These are phyloP conservation scores for Palythoa heliodiscus DNA, from an alignment of 92 coral and sea anemone genomes.

Conservation along the genomic window DNA sequence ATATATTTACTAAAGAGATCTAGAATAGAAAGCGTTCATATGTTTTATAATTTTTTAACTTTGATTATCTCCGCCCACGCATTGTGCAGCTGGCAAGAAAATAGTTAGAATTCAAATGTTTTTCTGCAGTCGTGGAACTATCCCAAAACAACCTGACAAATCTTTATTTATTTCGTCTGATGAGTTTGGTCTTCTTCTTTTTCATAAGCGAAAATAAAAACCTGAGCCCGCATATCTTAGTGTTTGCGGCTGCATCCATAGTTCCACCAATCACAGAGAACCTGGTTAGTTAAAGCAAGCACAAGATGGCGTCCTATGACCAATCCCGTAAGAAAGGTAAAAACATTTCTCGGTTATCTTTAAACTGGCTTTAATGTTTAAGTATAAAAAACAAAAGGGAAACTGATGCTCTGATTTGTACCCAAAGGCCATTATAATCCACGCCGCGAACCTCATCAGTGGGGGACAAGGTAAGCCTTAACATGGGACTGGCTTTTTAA, in stretches of 20 bases:
- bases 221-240: neutral
- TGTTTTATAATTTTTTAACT: too few species aligned
- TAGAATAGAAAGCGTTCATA: too few species aligned
- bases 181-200: too few species aligned
- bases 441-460: neutral
- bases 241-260: conserved; percentile 23
- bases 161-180: too few species aligned
- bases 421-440: conserved; percentile 21
- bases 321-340: neutral
- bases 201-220: too few species aligned
- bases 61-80: too few species aligned
- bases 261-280: conserved; percentile 19
- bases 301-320: conserved; percentile 43
- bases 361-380: neutral
- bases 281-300: neutral
- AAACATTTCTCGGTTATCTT: neutral
- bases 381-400: neutral
- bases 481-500: neutral
- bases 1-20: too few species aligned
- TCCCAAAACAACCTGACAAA: too few species aligned
- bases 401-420: neutral
- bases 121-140: too few species aligned
- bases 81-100: too few species aligned
- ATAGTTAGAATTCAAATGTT: too few species aligned
- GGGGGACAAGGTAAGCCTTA: neutral